Percentiles rank a stretch among this genome's conserved stretches.
These are phyloP conservation scores for Hipposideros armiger DNA, from an alignment of 2,113 vertebrate genomes.

Conservation along the genomic window DNA sequence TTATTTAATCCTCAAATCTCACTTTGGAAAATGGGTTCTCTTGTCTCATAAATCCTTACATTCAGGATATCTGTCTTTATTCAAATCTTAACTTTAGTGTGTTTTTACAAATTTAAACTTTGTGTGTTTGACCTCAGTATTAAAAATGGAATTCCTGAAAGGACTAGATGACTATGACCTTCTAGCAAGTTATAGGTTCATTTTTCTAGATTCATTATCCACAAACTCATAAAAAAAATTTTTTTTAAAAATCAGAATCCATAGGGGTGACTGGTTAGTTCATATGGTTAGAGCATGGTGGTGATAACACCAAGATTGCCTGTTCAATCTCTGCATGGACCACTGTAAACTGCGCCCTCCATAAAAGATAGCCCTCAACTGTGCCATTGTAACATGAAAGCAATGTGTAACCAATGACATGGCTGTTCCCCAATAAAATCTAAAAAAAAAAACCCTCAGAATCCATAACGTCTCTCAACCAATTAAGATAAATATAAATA, in stretches of 20 bases:
- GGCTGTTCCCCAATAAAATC: no score
- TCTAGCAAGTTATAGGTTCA: not conserved
- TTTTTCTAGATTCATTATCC: not conserved
- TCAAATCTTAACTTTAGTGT: not conserved
- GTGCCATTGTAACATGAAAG: no score
- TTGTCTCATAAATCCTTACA: not conserved
- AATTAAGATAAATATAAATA: not conserved
- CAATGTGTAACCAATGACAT: no score
- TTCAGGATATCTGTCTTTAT: not conserved
- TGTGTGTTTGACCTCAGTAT: not conserved
- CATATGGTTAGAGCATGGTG: no score
- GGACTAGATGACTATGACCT: not conserved
- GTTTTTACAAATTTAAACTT: constrained; percentile 16
- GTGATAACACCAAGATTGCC: no score
- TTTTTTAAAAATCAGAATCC: not conserved
- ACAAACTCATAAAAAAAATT: not conserved
- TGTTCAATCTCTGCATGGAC: no score
- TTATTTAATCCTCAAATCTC: constrained; percentile 29
- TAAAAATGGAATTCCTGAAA: not conserved
- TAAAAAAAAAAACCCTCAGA: no score
- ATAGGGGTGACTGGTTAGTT: not conserved
- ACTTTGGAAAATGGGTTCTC: not conserved
- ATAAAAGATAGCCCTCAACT: no score
- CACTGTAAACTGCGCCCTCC: no score
- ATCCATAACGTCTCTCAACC: not conserved